Percentiles rank a stretch among this genome's conserved stretches.
phyloP scores from a whole-genome alignment of 1,140 invertebrate genomes.

The Lithobius niger region DNA sequence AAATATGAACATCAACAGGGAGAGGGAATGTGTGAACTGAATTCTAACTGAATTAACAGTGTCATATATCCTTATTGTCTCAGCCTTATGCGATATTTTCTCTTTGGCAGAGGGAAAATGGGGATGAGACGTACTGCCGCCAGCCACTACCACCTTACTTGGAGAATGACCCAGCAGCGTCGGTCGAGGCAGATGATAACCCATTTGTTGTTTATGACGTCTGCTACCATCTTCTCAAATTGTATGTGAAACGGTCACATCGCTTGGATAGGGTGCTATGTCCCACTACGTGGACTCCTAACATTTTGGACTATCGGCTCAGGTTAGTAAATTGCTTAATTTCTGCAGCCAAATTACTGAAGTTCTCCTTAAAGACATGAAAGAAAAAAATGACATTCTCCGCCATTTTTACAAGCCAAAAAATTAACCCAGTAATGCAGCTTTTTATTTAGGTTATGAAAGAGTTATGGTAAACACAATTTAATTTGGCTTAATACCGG shows the following conservation, averaged over 20 bases:
- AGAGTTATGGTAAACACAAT: too few relatives aligned
- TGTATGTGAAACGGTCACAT: slow-evolving; percentile 45
- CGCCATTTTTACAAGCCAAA: too few relatives aligned
- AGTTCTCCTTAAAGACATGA: too few relatives aligned
- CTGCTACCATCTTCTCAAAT: slow-evolving; percentile 66
- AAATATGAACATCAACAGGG: too few relatives aligned
- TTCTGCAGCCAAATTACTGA: neutral
- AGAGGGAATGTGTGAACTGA: too few relatives aligned
- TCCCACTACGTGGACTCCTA: slow-evolving; percentile 57
- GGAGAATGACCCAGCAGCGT: slow-evolving; percentile 16
- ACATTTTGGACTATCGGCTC: slow-evolving; percentile 67
- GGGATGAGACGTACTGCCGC: slow-evolving; percentile 34
- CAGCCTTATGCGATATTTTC: too few relatives aligned
- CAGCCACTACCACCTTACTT: slow-evolving; percentile 42
- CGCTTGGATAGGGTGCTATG: slow-evolving; percentile 53
- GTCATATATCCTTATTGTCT: too few relatives aligned
- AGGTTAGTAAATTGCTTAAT: slow-evolving; percentile 46
- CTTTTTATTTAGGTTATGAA: too few relatives aligned
- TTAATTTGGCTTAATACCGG: too few relatives aligned
- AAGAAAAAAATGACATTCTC: too few relatives aligned
- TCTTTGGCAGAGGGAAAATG: slow-evolving; percentile 12
- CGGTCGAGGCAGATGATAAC: neutral
- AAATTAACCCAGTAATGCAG: too few relatives aligned
- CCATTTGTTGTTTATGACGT: slow-evolving; percentile 43
- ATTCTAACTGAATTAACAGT: too few relatives aligned